Percentiles rank a stretch among this genome's conserved stretches.
Evolutionary conservation across 2,113 vertebrate genomes (phyloP).

Genomic region (Misgurnus mizolepis): DNA sequence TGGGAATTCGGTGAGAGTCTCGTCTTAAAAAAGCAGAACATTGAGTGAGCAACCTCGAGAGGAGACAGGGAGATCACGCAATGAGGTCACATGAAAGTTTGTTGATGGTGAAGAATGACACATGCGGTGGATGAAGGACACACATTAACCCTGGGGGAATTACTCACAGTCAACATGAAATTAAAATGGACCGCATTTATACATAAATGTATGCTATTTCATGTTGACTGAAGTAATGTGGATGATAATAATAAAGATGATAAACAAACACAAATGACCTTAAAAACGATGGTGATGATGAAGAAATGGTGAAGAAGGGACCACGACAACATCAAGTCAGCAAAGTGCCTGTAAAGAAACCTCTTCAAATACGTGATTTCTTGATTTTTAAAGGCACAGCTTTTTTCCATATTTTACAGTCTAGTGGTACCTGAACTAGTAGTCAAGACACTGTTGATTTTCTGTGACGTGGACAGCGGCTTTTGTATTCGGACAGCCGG

Average conservation of each 20-base stretch:
- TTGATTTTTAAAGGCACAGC: not conserved
- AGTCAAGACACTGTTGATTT: slow-evolving; percentile 66
- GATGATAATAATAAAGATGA: slow-evolving; percentile 13
- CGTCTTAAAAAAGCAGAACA: slow-evolving; percentile 60
- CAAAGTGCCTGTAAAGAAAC: slow-evolving; percentile 39
- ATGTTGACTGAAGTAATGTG: slow-evolving; percentile 4
- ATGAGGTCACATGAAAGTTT: slow-evolving; percentile 6
- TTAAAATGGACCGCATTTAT: not conserved
- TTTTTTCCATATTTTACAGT: not conserved
- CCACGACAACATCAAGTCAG: slow-evolving; percentile 20
- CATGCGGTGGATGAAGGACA: not conserved
- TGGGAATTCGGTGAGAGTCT: slow-evolving; percentile 61
- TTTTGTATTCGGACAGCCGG: slow-evolving; percentile 60
- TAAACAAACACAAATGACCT: slow-evolving; percentile 29
- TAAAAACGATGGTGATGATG: slow-evolving; percentile 38
- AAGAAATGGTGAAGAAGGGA: slow-evolving; percentile 25
- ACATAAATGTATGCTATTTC: not conserved
- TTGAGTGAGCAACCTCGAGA: not conserved
- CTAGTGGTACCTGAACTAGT: slow-evolving; percentile 77
- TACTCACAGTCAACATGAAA: slow-evolving; percentile 2
- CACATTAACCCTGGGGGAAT: not conserved
- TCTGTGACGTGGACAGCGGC: slow-evolving; percentile 55
- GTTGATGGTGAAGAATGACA: slow-evolving; percentile 27
- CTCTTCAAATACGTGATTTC: slow-evolving; percentile 54
- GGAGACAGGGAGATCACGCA: not conserved